Evolutionary conservation across 2,888 invertebrate genomes (phyloP).

Genomic region (Cyclophora albipunctata): DNA sequence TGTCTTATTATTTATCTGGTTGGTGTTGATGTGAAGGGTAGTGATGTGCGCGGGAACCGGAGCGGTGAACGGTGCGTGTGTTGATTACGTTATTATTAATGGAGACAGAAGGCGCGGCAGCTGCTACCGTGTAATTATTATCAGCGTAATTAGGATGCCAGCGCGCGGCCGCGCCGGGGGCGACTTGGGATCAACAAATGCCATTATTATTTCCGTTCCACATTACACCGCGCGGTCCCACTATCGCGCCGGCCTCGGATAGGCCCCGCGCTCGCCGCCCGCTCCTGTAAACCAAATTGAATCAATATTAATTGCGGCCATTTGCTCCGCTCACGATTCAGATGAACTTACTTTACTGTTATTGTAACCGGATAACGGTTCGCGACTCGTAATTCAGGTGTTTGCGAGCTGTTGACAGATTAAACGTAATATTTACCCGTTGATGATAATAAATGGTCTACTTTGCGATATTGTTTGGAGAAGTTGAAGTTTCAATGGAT

Average conservation of each 20-base stretch:
- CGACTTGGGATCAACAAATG: slow-evolving; percentile 57
- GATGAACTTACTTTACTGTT: slow-evolving; percentile 41
- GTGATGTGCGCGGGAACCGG: no score
- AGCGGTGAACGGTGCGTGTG: neutral
- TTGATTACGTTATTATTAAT: slow-evolving; percentile 38
- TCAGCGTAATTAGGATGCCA: slow-evolving; percentile 73
- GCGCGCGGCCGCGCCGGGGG: slow-evolving; percentile 54
- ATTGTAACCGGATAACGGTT: slow-evolving; percentile 43
- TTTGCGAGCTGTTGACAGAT: slow-evolving; percentile 20
- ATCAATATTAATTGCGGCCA: slow-evolving; percentile 55
- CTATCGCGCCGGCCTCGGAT: slow-evolving; percentile 42
- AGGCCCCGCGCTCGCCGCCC: no score
- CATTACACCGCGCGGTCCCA: slow-evolving; percentile 55
- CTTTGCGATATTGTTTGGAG: neutral
- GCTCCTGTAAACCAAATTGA: slow-evolving; percentile 46
- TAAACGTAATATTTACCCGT: slow-evolving; percentile 26
- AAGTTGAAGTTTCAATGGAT: slow-evolving; percentile 49
- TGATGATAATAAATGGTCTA: slow-evolving; percentile 1
- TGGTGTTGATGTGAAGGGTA: no score
- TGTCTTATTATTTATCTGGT: no score
- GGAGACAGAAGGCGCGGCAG: slow-evolving; percentile 46
- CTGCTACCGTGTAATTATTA: slow-evolving; percentile 70
- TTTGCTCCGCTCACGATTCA: slow-evolving; percentile 36
- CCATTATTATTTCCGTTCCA: slow-evolving; percentile 71
- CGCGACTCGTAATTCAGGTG: slow-evolving; percentile 30